Base-by-base conservation (phyloP, 2,113 vertebrate species). In the Hiodon tergisus region DNA sequence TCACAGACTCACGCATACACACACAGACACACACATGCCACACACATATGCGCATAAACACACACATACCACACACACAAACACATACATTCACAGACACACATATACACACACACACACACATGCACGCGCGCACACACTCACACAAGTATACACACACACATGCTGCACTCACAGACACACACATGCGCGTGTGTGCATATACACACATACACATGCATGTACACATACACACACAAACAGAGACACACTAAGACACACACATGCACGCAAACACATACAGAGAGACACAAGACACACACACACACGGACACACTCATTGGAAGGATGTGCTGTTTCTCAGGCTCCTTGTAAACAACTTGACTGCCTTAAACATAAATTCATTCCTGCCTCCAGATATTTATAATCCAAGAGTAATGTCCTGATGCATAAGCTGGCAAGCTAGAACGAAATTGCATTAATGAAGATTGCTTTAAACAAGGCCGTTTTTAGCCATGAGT, bases 381-480 rank as follows among this genome's bases (percentile, higher is more conserved):
- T 80, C 77, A 78, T 82, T 86, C 83, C 81, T 80, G 87, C 85
- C 83, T 84, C 84, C 7, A 50, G 80, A 80, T 71, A 79, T 78
- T 74, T 50, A 50, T 73, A 75, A 71, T 77, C 54, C 75, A 67
- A 55, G n/a, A 78, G 60, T 80, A 68, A 74, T 78, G 72, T 76
- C 76, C 79, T 86, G 83, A 86, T 85, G 84, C 86, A 87, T 87
- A 87, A 88, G 31, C 31, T 31, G 77, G 84, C 80, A 78, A 77
- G 81, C 83, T 86, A 57, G 80, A 86, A 85, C 82, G 81, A 76
- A 88, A 83, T 83, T 83, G 85, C 86, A 83, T 83, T 86, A 85
- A 88, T 87, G 86, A 81, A 84, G 86, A 87, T 83, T 84, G 84
- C 88, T 87, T 57, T 88, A 85, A 87, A 87, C 83, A 69, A 77